These are phyloP conservation scores for Mesocentrotus franciscanus DNA, from an alignment of 53 echinoderm and acorn worm genomes.

Conservation along the genomic window DNA sequence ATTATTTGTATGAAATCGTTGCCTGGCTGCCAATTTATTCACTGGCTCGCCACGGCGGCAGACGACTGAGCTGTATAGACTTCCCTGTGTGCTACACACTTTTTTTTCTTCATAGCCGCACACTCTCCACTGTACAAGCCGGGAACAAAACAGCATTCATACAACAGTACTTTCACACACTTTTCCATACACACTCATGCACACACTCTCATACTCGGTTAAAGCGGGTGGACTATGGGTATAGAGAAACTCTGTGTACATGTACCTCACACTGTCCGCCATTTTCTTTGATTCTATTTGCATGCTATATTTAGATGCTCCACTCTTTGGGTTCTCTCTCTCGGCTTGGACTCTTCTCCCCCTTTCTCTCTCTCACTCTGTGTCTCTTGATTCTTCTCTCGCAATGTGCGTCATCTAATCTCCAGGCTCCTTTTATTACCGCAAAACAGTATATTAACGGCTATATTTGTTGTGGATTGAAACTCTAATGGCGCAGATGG, in stretches of 20 bases:
- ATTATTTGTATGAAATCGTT: constrained; percentile 55
- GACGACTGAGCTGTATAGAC: constrained; percentile 1
- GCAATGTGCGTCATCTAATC: constrained; percentile 52
- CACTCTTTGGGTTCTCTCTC: background rate
- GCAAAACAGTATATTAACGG: constrained; percentile 40
- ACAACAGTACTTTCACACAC: constrained; percentile 35
- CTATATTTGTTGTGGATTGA: constrained; percentile 49
- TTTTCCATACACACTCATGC: constrained; percentile 19
- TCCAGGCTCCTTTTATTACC: constrained; percentile 53
- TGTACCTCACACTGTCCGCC: constrained; percentile 18
- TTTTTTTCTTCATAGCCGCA: background rate
- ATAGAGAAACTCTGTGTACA: constrained; percentile 7
- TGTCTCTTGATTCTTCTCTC: constrained; percentile 35
- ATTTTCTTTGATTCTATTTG: constrained; percentile 61
- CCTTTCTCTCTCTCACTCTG: background rate
- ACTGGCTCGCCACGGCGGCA: constrained; percentile 34
- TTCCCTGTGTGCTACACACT: background rate
- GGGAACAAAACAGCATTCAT: constrained; percentile 22
- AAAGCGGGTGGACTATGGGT: constrained; percentile 1
- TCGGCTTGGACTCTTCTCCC: background rate
- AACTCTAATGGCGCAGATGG: constrained; percentile 35
- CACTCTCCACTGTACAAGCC: background rate
- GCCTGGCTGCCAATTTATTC: constrained; percentile 66
- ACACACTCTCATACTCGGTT: background rate
- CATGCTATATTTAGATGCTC: constrained; percentile 56